Evolutionary conservation across 2,888 invertebrate genomes (phyloP), one percentile per base, ranked within the genome.

Genomic region (Euzetes globulus): DNA sequence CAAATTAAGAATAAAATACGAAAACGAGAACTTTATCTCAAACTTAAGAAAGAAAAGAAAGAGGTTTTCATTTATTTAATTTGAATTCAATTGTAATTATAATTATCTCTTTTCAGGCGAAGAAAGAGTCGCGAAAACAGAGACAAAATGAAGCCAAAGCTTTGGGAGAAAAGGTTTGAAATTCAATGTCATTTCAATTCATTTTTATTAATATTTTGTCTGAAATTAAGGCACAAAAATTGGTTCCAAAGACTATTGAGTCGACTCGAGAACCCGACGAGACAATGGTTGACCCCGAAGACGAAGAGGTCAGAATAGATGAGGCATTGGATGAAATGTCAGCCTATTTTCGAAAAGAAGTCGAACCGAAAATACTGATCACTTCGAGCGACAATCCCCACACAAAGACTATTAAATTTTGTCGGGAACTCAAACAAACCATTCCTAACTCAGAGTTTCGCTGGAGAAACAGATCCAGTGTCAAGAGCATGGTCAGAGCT

Each of bases 351-450:
- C 88, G 88, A 78, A 88, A 91, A 77, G 86, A 89, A 7, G 92
- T 92, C 79, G 90, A 90, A 79, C 98, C 98, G 0, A 97, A 96
- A 86, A 91, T 99, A 33, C 84, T 99, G n/a, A 92, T 99, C 72
- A 97, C 97, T 13, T 96, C 91, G 79, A 88, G 91, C 0, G 96
- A 96, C 81, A 93, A 94, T 85, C 96, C 97, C 0, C 88, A 90
- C 79, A 81, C 83, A 84, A 92, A 91, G 84, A 94, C 94, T 0
- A 88, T 94, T 80, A 91, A 92, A 81, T 96, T 99, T 84, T 94
- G 95, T 73, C 87, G 91, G 78, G 98, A 99, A 82, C 84, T 99
- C 37, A 89, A 88, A 29, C 88, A 92, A 78, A 90, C 94, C 27
- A 92, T 99, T 81, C 98, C 98, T 0, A 96, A 96, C 82, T 91